Percentiles rank a stretch among this genome's conserved stretches.
These are phyloP conservation scores for Dromococcyx pavoninus DNA, from an alignment of 2,797 vertebrate genomes.

Conservation along the genomic window DNA sequence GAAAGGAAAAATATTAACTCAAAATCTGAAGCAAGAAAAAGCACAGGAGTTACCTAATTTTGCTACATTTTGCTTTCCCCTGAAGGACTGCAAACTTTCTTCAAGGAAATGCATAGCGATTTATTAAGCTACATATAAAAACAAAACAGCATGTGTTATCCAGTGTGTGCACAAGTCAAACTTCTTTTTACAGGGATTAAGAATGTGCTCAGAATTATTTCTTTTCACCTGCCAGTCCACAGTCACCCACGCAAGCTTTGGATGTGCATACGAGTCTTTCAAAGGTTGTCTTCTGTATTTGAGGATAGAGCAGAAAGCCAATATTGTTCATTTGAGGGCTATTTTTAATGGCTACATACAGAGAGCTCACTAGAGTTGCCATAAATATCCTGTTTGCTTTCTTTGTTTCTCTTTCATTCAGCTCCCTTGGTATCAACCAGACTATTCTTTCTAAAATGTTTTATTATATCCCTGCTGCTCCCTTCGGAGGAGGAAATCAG, in stretches of 20 bases:
- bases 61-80: not conserved
- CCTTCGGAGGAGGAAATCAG: constrained; percentile 1
- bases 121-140: not conserved
- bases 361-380: constrained; percentile 26
- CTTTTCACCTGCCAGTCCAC: constrained; percentile 37
- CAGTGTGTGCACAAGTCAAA: not conserved
- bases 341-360: constrained; percentile 38
- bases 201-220: not conserved
- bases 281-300: not conserved
- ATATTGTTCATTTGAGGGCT: constrained; percentile 36
- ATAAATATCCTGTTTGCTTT: constrained; percentile 66
- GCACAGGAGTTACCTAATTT: not conserved
- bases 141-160: not conserved
- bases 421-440: constrained; percentile 44
- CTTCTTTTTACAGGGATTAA: not conserved
- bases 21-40: not conserved
- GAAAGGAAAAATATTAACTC: not conserved
- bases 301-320: constrained; percentile 38
- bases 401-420: constrained; percentile 56
- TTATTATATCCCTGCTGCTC: constrained; percentile 1
- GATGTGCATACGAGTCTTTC: not conserved
- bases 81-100: not conserved
- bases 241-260: not conserved
- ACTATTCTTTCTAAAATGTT: constrained; percentile 10
- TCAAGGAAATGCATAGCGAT: not conserved